Conservation (phyloP, 1,140 invertebrate genomes). For the Batillaria attramentaria region DNA sequence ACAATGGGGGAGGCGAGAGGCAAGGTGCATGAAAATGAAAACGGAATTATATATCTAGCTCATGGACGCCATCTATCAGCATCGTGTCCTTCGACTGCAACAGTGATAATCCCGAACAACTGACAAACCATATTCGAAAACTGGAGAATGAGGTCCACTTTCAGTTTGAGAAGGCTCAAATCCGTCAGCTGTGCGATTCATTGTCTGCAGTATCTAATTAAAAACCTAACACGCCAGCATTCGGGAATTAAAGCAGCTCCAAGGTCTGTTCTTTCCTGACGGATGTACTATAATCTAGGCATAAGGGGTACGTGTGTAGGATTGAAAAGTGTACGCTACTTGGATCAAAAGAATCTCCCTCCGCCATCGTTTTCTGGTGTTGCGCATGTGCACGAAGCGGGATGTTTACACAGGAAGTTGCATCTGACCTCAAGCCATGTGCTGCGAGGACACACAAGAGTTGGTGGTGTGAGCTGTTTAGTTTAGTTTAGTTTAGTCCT, state of each 20-base stretch:
- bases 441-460: too few species aligned
- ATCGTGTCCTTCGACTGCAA: not conserved
- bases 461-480: too few species aligned
- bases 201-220: not conserved
- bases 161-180: constrained; percentile 15
- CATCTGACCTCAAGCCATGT: too few species aligned
- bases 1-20: too few species aligned
- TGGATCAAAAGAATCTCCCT: constrained; percentile 46
- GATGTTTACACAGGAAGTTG: constrained; percentile 23
- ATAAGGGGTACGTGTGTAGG: not conserved
- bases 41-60: not conserved
- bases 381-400: constrained; percentile 20
- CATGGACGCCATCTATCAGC: not conserved
- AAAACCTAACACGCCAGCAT: not conserved
- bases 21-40: not conserved
- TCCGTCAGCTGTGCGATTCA: not conserved
- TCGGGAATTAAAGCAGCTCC: not conserved
- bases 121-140: not conserved
- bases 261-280: not conserved
- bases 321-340: constrained; percentile 30
- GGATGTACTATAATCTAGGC: not conserved
- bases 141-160: constrained; percentile 4
- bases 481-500: too few species aligned
- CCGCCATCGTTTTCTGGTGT: constrained; percentile 35
- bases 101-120: not conserved